phyloP scores from a whole-genome alignment of 1,140 invertebrate species.

The Pomacea maculata region DNA sequence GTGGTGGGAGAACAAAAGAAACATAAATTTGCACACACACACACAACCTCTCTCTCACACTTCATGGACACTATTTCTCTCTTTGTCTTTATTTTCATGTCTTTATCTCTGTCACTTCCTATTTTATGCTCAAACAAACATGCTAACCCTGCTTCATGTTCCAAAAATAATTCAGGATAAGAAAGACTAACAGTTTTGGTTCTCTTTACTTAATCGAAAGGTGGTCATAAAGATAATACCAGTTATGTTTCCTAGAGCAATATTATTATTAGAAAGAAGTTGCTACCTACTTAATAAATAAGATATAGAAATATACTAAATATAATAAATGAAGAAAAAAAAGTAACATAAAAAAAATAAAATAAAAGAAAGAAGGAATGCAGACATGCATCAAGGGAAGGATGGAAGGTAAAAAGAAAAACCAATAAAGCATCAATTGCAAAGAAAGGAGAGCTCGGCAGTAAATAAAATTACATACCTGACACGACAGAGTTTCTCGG shows the following conservation, averaged over 20 bases:
- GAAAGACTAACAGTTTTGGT: not conserved
- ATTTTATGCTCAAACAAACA: not conserved
- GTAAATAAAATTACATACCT: not conserved
- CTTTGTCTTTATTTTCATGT: too few relatives aligned
- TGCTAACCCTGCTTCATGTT: not conserved
- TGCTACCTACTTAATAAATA: not conserved
- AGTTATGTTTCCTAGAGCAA: not conserved
- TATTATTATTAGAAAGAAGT: not conserved
- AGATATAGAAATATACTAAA: not conserved
- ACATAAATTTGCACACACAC: too few relatives aligned
- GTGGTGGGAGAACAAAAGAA: too few relatives aligned
- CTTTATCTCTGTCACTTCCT: not conserved
- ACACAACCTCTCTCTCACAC: too few relatives aligned
- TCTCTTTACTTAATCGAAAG: not conserved
- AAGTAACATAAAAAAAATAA: not conserved
- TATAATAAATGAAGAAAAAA: not conserved
- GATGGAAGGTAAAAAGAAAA: not conserved
- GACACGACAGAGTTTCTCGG: not conserved
- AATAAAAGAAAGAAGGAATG: not conserved
- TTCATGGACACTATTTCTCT: too few relatives aligned
- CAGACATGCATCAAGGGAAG: not conserved
- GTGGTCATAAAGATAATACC: not conserved
- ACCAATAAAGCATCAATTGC: not conserved
- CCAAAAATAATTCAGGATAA: not conserved
- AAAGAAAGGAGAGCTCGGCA: not conserved